Base-by-base conservation (phyloP, 2,888 invertebrate genomes). In the Scotopteryx bipunctaria region DNA sequence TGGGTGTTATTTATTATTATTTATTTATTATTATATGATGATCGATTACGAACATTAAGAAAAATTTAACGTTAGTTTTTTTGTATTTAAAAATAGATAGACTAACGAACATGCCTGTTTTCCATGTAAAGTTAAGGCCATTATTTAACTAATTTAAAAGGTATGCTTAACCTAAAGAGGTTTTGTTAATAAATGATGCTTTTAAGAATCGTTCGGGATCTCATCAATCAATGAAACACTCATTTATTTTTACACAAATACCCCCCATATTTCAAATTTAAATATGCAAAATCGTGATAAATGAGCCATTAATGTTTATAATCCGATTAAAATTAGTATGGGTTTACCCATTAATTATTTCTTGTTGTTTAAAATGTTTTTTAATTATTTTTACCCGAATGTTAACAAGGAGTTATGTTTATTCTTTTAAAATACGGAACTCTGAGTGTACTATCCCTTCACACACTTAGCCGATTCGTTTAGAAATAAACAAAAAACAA, bases 151-250 rank as follows among this genome's bases (percentile, higher is more conserved):
- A 16, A 11, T 29, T 11, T 27, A 38, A 21, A 29, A 27, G 4
- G 3, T 37, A 23, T 31, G 29, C 16, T 37, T 36, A 42, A 46
- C 14, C 31, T 35, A 9, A 15, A 3, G 4, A 38, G 23, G 21
- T 13, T 23, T 19, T 32, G 9, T 13, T 55, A 38, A 55, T 50
- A 46, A 50, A 55, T 55, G 33, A 38, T 43, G 55, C 55, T 55
- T 55, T 55, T 50, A 55, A 46, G 29, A 33, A 33, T 27, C 42
- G 21, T 38, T 53, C 43, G 38, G 21, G 15, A 33, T 35, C 25
- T 13, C 38, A 43, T 53, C 23, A 5, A 43, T 47, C 47, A 43
- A 37, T n/a, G 25, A 15, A 43, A 38, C 43, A 43, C 37, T 25
- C n/a, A 25, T 37, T 15, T 31, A 32, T 27, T 29, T 31, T 23